phyloP scores from a whole-genome alignment of 2,113 vertebrate species.

The Brachirus orientalis region DNA sequence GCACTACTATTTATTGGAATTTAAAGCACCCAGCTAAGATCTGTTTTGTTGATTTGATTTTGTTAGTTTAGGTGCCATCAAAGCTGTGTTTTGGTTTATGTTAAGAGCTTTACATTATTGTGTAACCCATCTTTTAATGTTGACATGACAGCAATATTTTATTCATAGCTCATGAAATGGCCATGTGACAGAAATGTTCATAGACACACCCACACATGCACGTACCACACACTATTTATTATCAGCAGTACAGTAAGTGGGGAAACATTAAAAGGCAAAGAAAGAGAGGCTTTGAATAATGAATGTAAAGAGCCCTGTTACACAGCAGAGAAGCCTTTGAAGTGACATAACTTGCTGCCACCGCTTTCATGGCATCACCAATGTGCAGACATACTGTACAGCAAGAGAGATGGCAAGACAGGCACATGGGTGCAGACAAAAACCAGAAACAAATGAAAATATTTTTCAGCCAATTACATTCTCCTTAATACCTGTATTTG shows the following conservation, averaged over 20 bases:
- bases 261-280: conserved; percentile 73
- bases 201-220: conserved; percentile 9
- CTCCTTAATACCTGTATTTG: conserved; percentile 17
- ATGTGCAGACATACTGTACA: conserved; percentile 56
- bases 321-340: conserved; percentile 76
- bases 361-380: conserved; percentile 63
- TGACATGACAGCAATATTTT: conserved; percentile 32
- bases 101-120: conserved; percentile 1
- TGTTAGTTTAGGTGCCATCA: conserved; percentile 5
- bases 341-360: conserved; percentile 77
- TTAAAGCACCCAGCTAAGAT: conserved; percentile 24
- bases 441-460: conserved; percentile 11
- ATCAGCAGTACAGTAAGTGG: conserved; percentile 65
- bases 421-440: conserved; percentile 15
- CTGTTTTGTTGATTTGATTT: conserved; percentile 29
- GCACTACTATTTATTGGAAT: conserved; percentile 31
- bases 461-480: conserved; percentile 42
- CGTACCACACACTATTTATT: conserved; percentile 53
- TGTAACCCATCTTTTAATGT: conserved; percentile 4
- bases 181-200: conserved; percentile 17
- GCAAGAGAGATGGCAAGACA: conserved; percentile 53
- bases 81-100: neutral
- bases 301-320: conserved; percentile 75
- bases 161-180: conserved; percentile 38
- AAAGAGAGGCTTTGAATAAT: conserved; percentile 79